These are phyloP conservation scores for Phasia obesa DNA, from an alignment of 2,888 invertebrate genomes.

Conservation along the genomic window DNA sequence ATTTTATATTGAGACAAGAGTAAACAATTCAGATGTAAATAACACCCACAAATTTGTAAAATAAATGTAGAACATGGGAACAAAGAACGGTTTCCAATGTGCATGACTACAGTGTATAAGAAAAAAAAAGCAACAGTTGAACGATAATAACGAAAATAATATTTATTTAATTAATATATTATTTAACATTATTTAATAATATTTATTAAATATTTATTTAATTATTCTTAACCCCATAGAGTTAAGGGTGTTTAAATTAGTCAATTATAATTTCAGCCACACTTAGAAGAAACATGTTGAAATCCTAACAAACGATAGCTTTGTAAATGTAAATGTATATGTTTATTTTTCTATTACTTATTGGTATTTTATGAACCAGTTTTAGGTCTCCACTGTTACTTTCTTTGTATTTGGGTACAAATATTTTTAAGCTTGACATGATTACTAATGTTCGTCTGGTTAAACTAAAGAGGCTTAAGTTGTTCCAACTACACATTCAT, in stretches of 20 bases:
- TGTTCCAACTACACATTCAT: conserved; percentile 26
- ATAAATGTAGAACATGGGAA: conserved; percentile 25
- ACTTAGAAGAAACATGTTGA: no score
- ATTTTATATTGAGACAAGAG: conserved; percentile 44
- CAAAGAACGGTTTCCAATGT: conserved; percentile 5
- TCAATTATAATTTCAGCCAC: no score
- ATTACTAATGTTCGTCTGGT: conserved; percentile 55
- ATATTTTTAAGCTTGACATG: conserved; percentile 55
- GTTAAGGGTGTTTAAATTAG: no score
- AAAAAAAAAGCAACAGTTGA: conserved; percentile 2
- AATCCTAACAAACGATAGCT: no score
- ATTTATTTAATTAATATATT: no score
- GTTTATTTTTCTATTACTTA: neutral
- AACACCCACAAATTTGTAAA: conserved; percentile 65
- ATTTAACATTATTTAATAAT: no score
- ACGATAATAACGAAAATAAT: neutral
- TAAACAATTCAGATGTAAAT: conserved; percentile 67
- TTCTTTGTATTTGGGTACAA: conserved; percentile 18
- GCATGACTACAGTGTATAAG: conserved; percentile 29
- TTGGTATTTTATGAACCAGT: neutral
- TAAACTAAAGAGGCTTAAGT: conserved; percentile 51
- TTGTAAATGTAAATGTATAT: neutral
- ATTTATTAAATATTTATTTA: no score
- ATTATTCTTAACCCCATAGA: no score
- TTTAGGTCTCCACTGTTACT: conserved; percentile 30